Evolutionary conservation across 2,113 vertebrate genomes (phyloP), one percentile per base, ranked within the genome.

Genomic region (Varanus komodoensis): DNA sequence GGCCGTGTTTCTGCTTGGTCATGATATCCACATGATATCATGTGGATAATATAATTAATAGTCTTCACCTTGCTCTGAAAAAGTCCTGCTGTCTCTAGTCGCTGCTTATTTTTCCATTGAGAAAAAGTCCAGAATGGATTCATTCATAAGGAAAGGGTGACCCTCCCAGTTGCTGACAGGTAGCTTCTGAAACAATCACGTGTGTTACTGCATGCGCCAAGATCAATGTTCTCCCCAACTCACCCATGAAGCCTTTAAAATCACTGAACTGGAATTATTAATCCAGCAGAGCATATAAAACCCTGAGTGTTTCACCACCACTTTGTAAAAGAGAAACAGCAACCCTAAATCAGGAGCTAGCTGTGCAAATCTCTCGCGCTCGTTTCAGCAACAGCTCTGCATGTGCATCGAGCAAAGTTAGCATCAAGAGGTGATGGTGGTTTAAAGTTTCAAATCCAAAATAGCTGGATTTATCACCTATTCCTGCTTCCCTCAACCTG

Each of bases 161-260:
- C 80, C 50, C n/a, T 89, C 57, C 91, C 77, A 74, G 83, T 44
- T 90, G 92, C 71, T 80, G 89, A 92, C 88, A 85, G 50, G 71
- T 38, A 29, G 77, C 91, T 92, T 82, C n/a, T 2, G 68, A 77
- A 84, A 73, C 32, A 6, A 52, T 71, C 69, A 44, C 77, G 79
- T 88, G 52, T 25, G 84, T 82, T 85, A 68, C 82, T 68, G 15
- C 48, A 89, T 50, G 57, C 17, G 64, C 4, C 9, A 8, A 75
- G 15, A 57, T 88, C n/a, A 75, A 29, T 61, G 44, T 73, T 86
- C 67, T 77, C 19, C 84, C 73, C 57, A 86, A 83, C 77, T 88
- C 52, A 80, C 27, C 67, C 15, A 57, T 57, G 57, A 68, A 11
- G 61, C 61, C 68, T 83, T 82, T 88, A 78, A 32, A 64, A 77